Percentiles rank a stretch among this genome's conserved stretches.
These are phyloP conservation scores for Xenentodon cancila DNA, from an alignment of 2,797 vertebrate genomes.

Conservation along the genomic window DNA sequence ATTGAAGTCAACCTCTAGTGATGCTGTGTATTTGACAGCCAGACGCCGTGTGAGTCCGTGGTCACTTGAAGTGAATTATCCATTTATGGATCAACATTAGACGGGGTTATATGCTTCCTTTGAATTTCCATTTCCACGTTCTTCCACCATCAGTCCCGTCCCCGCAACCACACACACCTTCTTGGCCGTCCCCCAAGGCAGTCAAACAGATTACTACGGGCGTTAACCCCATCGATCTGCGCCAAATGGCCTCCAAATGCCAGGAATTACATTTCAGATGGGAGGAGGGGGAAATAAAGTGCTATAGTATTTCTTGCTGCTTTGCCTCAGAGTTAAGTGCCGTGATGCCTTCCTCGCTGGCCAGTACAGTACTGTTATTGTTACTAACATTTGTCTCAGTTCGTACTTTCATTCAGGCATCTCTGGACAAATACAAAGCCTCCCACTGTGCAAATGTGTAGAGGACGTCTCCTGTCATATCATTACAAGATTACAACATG, in stretches of 20 bases:
- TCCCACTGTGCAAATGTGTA: neutral
- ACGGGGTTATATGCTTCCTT: constrained; percentile 6
- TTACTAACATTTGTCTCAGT: constrained; percentile 14
- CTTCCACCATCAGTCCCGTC: constrained; percentile 9
- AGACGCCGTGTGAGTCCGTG: neutral
- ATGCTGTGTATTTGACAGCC: too few relatives aligned
- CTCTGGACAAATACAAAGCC: neutral
- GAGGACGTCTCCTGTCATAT: neutral
- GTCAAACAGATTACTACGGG: constrained; percentile 70
- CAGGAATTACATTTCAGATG: constrained; percentile 74
- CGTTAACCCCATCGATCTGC: constrained; percentile 72
- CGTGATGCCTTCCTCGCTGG: constrained; percentile 18
- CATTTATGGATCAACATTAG: constrained; percentile 21
- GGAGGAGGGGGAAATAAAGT: constrained; percentile 65
- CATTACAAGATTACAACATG: too few relatives aligned
- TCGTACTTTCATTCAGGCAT: constrained; percentile 7
- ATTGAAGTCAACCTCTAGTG: neutral
- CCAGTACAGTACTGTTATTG: constrained; percentile 10
- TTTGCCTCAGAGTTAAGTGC: constrained; percentile 46
- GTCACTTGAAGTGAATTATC: constrained; percentile 15
- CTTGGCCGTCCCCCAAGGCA: constrained; percentile 66
- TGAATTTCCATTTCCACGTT: constrained; percentile 34
- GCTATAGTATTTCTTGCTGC: constrained; percentile 62
- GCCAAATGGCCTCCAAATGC: constrained; percentile 75
- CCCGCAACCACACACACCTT: constrained; percentile 29